Conservation (phyloP, 92 coral and sea anemone genomes). For the Anthopleura xanthogrammica region DNA sequence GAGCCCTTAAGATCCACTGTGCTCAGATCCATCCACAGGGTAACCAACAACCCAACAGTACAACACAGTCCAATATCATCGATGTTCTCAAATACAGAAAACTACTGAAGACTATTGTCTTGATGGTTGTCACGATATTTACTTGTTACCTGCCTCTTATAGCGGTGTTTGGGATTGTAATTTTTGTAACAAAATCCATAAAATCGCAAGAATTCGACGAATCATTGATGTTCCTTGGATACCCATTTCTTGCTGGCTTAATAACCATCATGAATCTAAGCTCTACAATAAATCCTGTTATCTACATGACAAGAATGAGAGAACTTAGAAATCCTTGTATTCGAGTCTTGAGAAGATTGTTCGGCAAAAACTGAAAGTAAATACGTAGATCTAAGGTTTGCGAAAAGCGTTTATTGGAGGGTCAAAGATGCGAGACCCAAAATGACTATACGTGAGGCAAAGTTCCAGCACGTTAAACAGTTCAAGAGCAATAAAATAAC, state of each 20-base stretch:
- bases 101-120: background rate
- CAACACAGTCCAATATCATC: background rate
- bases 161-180: background rate
- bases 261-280: background rate
- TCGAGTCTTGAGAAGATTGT: too few species aligned
- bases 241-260: background rate
- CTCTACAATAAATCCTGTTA: constrained; percentile 10
- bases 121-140: background rate
- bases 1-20: background rate
- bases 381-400: too few species aligned
- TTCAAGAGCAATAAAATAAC: too few species aligned
- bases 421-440: too few species aligned
- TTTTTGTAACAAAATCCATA: too few species aligned
- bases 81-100: background rate
- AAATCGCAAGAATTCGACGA: background rate
- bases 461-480: too few species aligned
- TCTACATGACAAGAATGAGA: constrained; percentile 21
- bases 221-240: background rate
- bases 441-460: too few species aligned
- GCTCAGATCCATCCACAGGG: background rate
- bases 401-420: too few species aligned
- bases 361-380: too few species aligned
- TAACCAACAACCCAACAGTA: background rate
- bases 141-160: background rate
- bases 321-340: background rate